phyloP scores from a whole-genome alignment of 2,888 invertebrate genomes.

The Heliconius cydno region DNA sequence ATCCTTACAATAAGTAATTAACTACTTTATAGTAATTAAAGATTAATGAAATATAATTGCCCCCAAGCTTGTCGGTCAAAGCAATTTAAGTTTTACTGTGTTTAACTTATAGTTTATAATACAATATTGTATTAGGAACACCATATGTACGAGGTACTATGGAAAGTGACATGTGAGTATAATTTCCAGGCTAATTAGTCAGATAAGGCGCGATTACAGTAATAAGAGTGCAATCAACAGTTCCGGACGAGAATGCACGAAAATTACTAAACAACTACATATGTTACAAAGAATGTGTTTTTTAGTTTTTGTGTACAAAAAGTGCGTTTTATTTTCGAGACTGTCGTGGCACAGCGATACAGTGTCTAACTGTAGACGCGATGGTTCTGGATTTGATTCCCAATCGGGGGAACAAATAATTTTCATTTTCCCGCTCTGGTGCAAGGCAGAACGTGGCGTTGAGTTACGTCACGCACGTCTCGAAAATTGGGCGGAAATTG shows the following conservation, averaged over 20 bases:
- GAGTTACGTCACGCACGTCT: too few species aligned
- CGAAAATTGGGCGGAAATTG: too few species aligned
- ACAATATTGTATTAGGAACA: neutral
- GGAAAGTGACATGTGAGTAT: constrained; percentile 44
- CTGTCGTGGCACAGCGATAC: too few species aligned
- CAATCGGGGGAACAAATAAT: too few species aligned
- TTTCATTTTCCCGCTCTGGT: too few species aligned
- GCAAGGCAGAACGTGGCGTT: too few species aligned
- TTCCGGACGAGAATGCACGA: constrained; percentile 30
- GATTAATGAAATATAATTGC: constrained; percentile 3
- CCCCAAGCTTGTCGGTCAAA: neutral
- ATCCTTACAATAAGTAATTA: constrained; percentile 11
- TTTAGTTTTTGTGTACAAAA: too few species aligned
- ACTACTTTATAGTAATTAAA: constrained; percentile 17
- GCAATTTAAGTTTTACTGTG: neutral
- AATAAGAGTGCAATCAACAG: constrained; percentile 51
- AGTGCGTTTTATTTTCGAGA: neutral
- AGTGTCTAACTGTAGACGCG: too few species aligned
- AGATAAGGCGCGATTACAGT: constrained; percentile 55
- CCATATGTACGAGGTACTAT: neutral
- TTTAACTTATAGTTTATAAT: constrained; percentile 14
- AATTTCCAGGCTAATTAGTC: constrained; percentile 52
- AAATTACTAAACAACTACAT: constrained; percentile 3
- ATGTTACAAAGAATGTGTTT: neutral
- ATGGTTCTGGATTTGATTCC: too few species aligned